Percentiles rank a stretch among this genome's conserved stretches.
Evolutionary conservation across 2,113 vertebrate genomes (phyloP).

Genomic region (Ctenomys sociabilis): DNA sequence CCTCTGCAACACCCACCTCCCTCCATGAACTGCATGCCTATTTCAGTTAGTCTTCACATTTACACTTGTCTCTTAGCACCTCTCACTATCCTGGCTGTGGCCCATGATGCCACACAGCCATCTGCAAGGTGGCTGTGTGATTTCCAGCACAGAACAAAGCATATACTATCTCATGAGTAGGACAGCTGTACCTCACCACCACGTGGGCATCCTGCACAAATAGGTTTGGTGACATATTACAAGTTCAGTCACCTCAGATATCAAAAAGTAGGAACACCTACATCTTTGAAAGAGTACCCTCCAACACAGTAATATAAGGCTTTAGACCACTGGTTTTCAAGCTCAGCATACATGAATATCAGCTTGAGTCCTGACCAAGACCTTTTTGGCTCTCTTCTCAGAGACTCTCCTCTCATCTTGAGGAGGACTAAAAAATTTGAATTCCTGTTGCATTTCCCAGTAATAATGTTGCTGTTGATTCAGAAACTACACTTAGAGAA

Average conservation of each 20-base stretch:
- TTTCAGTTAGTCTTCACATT: not conserved
- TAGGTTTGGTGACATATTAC: not conserved
- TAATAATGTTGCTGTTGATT: not conserved
- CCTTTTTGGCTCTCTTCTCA: not conserved
- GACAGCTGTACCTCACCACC: not conserved
- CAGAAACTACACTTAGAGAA: not conserved
- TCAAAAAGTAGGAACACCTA: not conserved
- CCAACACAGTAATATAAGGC: not conserved
- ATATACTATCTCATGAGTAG: not conserved
- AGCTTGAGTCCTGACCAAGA: not conserved
- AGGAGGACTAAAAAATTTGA: not conserved
- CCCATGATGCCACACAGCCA: not conserved
- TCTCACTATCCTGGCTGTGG: not conserved
- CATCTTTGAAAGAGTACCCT: not conserved
- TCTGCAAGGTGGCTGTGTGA: not conserved
- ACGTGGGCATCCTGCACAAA: not conserved
- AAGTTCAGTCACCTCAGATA: not conserved
- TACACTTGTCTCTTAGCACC: not conserved
- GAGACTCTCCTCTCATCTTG: not conserved
- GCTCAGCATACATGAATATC: not conserved
- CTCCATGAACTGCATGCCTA: not conserved
- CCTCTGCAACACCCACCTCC: not conserved
- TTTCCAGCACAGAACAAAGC: not conserved
- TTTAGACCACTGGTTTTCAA: not conserved
- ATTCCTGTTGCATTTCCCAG: not conserved